Evolutionary conservation across 2,888 invertebrate genomes (phyloP).

Genomic region (Orgyia antiqua): DNA sequence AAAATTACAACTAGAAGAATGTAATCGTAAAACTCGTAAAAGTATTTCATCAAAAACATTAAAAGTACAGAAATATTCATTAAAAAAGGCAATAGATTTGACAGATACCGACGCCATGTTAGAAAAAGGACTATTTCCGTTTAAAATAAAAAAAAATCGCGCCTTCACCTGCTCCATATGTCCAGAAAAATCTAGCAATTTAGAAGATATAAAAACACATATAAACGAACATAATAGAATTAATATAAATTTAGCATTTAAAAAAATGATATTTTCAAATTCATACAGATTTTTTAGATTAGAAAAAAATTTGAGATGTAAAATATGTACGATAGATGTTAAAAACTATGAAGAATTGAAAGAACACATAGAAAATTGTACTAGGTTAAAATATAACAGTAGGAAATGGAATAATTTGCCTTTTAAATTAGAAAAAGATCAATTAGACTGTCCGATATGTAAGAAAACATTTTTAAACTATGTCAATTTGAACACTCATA

Average conservation of each 20-base stretch:
- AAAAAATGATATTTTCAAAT: conserved; percentile 56
- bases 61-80: conserved; percentile 29
- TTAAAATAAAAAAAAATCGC: conserved; percentile 53
- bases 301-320: conserved; percentile 42
- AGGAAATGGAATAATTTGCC: conserved; percentile 54
- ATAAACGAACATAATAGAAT: conserved; percentile 43
- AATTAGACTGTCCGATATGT: conserved; percentile 63
- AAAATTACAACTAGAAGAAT: conserved; percentile 34
- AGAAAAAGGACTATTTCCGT: conserved; percentile 53
- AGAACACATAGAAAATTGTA: conserved; percentile 50
- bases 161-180: conserved; percentile 52
- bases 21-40: conserved; percentile 30
- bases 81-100: conserved; percentile 36
- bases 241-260: conserved; percentile 52
- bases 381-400: conserved; percentile 30
- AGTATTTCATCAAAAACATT: conserved; percentile 12
- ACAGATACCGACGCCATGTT: conserved; percentile 50
- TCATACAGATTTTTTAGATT: conserved; percentile 50
- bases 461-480: conserved; percentile 61
- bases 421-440: conserved; percentile 66
- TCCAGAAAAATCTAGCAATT: conserved; percentile 38
- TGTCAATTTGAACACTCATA: conserved; percentile 66
- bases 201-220: conserved; percentile 53
- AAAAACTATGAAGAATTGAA: conserved; percentile 43
- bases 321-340: conserved; percentile 53